Conservation (phyloP, 2,888 invertebrate genomes). For the Mongoloraphidia duomilia region DNA sequence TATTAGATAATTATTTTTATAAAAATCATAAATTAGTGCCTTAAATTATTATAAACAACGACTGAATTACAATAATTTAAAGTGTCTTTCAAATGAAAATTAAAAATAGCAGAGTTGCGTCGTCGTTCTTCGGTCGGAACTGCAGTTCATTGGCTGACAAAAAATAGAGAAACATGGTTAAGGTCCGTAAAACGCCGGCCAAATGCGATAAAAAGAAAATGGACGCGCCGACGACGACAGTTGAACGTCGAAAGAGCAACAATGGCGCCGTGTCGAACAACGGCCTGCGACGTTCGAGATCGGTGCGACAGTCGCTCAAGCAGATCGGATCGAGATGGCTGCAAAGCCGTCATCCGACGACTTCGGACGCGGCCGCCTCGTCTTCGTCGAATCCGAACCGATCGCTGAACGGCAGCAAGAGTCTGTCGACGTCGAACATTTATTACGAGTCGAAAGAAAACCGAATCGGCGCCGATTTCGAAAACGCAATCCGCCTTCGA, state of each 20-base stretch:
- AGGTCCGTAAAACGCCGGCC: constrained; percentile 15
- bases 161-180: constrained; percentile 22
- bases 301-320: constrained; percentile 54
- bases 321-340: constrained; percentile 46
- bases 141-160: background rate
- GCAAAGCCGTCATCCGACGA: constrained; percentile 13
- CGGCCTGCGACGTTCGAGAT: constrained; percentile 46
- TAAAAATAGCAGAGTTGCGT: too few species aligned
- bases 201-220: constrained; percentile 19
- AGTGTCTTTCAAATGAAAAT: too few species aligned
- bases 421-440: constrained; percentile 21
- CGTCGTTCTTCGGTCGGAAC: too few species aligned
- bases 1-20: too few species aligned
- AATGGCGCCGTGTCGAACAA: constrained; percentile 17
- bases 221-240: constrained; percentile 11
- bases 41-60: too few species aligned
- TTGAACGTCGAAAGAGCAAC: constrained; percentile 21
- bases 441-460: constrained; percentile 10
- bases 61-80: too few species aligned
- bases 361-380: too few species aligned
- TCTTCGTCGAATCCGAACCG: constrained; percentile 4
- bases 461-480: background rate
- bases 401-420: constrained; percentile 17
- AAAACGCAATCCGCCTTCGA: background rate
- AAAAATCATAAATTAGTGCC: too few species aligned